Base-by-base conservation (phyloP, 1,140 invertebrate genomes). In the Drosophila burlai region DNA sequence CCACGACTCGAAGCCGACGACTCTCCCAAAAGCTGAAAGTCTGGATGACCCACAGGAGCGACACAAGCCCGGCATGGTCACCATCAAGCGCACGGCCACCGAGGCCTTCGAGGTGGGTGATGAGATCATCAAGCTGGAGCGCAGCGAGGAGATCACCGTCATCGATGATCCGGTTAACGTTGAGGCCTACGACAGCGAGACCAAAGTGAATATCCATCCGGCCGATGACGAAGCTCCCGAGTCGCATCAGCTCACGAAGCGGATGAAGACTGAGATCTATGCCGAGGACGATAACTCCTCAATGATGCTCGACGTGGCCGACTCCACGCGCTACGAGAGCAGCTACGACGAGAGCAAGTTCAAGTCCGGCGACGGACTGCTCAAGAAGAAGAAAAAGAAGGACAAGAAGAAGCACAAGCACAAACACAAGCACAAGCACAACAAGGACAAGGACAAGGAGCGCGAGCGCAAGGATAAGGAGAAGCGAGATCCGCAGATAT, bases 331-430 rank as follows among this genome's bases (percentile, higher is more conserved):
- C 15, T 80, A 76, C 38, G 90, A 91, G 40, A 91, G 82, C 42
- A 87, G 83, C 26, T 80, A 78, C 58, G 91, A 92, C 31, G 91
- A 92, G 24, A 52, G 72, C 36, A 92, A 83, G 49, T 34, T 75
- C 8, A 86, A 80, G 24, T 16, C 68, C 1, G 36, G 61, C 8
- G 86, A 90, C 42, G 82, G 68, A 31, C 93, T 55, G 7, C 94
- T 95, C 7, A 95, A 74, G 66, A 97, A 97, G 91, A 97, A 97
- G 83, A 96, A 96, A 93, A 97, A 97, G 83, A 97, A 97, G 82
- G 96, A 97, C 59, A 97, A 97, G 84, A 96, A 97, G 93, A 97
- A 97, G 83, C 95, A 97, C 77, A 96, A 96, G 89, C 96, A 97
- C 75, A 96, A 95, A 81, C 95, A 96, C 80, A 96, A 96, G 75